These are phyloP conservation scores for Tromatobia lineatoria DNA, from an alignment of 2,888 invertebrate species.

Conservation along the genomic window DNA sequence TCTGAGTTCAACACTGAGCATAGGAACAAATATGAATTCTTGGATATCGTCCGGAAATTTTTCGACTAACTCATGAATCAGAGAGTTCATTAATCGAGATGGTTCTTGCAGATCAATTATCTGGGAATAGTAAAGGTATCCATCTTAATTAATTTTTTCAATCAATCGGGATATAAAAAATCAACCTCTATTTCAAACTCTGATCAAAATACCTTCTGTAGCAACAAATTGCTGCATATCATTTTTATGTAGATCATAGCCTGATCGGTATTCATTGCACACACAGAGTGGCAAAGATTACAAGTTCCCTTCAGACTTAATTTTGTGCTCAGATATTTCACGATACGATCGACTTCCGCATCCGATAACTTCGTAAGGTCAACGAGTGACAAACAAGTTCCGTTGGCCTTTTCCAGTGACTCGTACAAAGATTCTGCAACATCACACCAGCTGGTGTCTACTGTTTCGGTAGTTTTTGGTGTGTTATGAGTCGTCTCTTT, in stretches of 20 bases:
- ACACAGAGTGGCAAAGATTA: slow-evolving; percentile 77
- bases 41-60: slow-evolving; percentile 79
- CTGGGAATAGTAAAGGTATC: slow-evolving; percentile 61
- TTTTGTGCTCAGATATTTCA: slow-evolving; percentile 71
- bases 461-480: neutral
- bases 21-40: slow-evolving; percentile 76
- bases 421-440: slow-evolving; percentile 75
- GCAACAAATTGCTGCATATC: slow-evolving; percentile 75
- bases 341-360: slow-evolving; percentile 70
- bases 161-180: too few species aligned
- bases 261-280: slow-evolving; percentile 73
- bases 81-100: slow-evolving; percentile 73
- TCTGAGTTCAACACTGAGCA: slow-evolving; percentile 76
- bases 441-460: slow-evolving; percentile 60
- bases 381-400: slow-evolving; percentile 68
- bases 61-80: slow-evolving; percentile 71
- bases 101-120: slow-evolving; percentile 74
- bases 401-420: slow-evolving; percentile 73
- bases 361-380: slow-evolving; percentile 73
- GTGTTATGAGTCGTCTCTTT: slow-evolving; percentile 40
- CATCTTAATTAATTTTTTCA: neutral
- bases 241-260: slow-evolving; percentile 73
- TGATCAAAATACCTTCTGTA: slow-evolving; percentile 74
- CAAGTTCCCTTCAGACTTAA: slow-evolving; percentile 74
- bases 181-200: neutral